Base-by-base conservation (phyloP, 2,797 vertebrate species). In the Sebastes vulpes region DNA sequence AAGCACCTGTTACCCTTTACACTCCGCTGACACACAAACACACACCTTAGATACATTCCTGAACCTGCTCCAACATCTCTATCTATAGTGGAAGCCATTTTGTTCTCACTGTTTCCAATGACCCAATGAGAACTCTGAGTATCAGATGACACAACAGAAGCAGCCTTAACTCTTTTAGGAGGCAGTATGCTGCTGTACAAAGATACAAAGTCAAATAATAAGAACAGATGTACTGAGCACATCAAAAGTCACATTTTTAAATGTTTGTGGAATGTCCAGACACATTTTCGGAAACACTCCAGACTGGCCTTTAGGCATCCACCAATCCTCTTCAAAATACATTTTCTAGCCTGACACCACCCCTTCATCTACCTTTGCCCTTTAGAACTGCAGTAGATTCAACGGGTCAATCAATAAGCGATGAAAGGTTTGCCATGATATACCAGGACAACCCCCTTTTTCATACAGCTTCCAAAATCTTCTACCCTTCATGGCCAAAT, bases 21-120 rank as follows among this genome's bases (percentile, higher is more conserved):
- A 65, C 61, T 50, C 46, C 74, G 20, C 26, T 32, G 29, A 60
- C 57, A 68, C 52, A 80, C 61, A 72, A 14, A 77, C 25, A 75
- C 59, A 73, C 18, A 65, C 29, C 26, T 66, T 26, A 3, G 14
- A 68, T 50, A 58, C 53, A 64, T 35, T 38, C 35, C 31, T 16
- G 35, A 38, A 38, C 35, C 35, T 38, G 35, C 35, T 46, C 42
- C 3, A 46, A 18, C 14, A 46, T 46, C 42, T 46, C 35, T 38
- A 38, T 38, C 35, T 38, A 38, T 38, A 38, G 35, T 1, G 4
- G 2, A 38, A 63, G 46, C 59, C 11, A 35, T 46, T 69, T 67
- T 57, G 16, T 35, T 48, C 21, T 42, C 21, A 21, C 42, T 8
- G 31, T 50, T 68, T 26, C 6, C 32, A 54, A 0, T 52, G 42